These are phyloP conservation scores for Bambusicola thoracicus DNA, from an alignment of 2,113 vertebrate species.

Conservation along the genomic window DNA sequence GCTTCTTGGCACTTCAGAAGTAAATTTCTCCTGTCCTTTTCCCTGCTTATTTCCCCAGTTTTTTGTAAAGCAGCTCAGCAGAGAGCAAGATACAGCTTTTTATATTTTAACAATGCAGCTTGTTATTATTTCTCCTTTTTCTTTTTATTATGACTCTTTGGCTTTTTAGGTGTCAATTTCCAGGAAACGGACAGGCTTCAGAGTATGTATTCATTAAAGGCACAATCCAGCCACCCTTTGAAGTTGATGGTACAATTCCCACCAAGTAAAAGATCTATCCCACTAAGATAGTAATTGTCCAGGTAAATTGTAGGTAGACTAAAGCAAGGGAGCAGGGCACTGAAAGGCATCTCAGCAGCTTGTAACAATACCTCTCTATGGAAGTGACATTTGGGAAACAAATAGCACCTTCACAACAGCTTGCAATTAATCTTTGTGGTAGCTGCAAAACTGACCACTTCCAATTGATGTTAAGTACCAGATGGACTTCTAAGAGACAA, in stretches of 20 bases:
- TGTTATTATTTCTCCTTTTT: slow-evolving; percentile 50
- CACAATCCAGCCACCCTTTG: slow-evolving; percentile 23
- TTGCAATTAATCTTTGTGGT: not conserved
- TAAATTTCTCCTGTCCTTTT: slow-evolving; percentile 51
- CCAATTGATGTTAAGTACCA: not conserved
- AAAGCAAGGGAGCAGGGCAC: not conserved
- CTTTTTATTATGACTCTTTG: slow-evolving; percentile 20
- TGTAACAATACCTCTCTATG: not conserved
- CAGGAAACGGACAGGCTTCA: not conserved
- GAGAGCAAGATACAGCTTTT: slow-evolving; percentile 42
- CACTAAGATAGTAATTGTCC: slow-evolving; percentile 55
- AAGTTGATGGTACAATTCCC: slow-evolving; percentile 20
- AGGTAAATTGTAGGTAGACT: slow-evolving; percentile 28
- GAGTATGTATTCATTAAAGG: not conserved
- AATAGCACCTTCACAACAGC: not conserved
- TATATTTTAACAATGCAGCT: slow-evolving; percentile 52
- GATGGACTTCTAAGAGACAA: not conserved
- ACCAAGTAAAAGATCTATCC: not conserved
- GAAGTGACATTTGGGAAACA: slow-evolving; percentile 38
- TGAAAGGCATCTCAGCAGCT: slow-evolving; percentile 21
- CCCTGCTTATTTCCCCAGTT: slow-evolving; percentile 13
- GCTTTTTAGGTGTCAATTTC: slow-evolving; percentile 32
- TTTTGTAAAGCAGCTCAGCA: slow-evolving; percentile 33
- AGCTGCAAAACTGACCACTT: not conserved
- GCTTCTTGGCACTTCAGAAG: slow-evolving; percentile 13